phyloP scores from a whole-genome alignment of 2,797 vertebrate species.

The Scleropages formosus region DNA sequence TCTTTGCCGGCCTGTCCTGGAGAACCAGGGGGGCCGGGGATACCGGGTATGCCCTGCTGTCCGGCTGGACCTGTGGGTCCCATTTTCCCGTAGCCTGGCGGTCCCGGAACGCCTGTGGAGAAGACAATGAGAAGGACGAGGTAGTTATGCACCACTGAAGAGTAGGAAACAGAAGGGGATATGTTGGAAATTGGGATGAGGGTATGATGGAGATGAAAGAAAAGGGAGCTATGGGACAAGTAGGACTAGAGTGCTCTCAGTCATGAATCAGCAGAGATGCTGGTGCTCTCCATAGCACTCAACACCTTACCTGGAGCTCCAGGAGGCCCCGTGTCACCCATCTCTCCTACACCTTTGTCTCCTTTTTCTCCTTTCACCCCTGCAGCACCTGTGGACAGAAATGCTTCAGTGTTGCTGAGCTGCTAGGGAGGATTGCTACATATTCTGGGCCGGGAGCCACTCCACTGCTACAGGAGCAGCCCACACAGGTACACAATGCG shows the following conservation, averaged over 20 bases:
- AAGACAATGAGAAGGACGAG: not conserved
- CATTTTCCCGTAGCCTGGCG: conserved; percentile 89
- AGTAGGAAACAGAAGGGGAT: not conserved
- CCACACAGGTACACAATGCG: no score
- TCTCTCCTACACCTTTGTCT: conserved; percentile 81
- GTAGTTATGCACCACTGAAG: not conserved
- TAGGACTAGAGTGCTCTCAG: no score
- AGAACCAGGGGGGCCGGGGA: conserved; percentile 79
- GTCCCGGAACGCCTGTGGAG: conserved; percentile 80
- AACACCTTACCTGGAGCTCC: conserved; percentile 81
- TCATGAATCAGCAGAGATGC: not conserved
- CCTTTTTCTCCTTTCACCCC: conserved; percentile 85
- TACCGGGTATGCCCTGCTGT: conserved; percentile 90
- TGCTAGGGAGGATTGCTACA: no score
- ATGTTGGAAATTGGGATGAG: not conserved
- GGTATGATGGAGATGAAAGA: not conserved
- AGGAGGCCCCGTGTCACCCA: conserved; percentile 86
- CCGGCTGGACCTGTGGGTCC: conserved; percentile 85
- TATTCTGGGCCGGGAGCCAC: no score
- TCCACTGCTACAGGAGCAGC: not conserved
- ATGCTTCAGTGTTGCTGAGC: not conserved
- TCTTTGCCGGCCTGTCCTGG: conserved; percentile 80
- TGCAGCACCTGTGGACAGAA: conserved; percentile 69
- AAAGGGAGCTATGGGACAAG: not conserved
- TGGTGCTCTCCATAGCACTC: not conserved